Evolutionary conservation across 2,113 vertebrate genomes (phyloP).

Genomic region (Salvelinus alpinus): DNA sequence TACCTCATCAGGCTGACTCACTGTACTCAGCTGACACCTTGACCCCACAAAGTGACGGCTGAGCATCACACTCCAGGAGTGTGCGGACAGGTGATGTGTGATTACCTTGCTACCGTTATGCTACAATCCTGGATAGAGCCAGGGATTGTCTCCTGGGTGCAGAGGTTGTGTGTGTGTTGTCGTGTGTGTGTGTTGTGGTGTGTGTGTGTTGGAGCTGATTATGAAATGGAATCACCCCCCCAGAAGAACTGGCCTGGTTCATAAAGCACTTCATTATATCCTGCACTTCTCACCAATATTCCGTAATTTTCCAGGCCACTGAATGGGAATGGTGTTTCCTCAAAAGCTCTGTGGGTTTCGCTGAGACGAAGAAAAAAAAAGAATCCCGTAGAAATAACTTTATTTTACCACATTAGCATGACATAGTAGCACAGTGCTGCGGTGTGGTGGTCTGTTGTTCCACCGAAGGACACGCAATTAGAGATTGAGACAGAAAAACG

Average conservation of each 20-base stretch:
- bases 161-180: neutral
- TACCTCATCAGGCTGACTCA: neutral
- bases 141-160: neutral
- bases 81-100: neutral
- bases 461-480: neutral
- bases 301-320: neutral
- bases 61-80: neutral
- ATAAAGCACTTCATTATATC: slow-evolving; percentile 14
- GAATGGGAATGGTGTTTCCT: neutral
- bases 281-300: slow-evolving; percentile 3
- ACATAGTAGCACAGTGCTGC: neutral
- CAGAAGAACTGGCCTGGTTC: neutral
- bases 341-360: neutral
- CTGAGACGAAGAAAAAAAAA: neutral
- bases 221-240: neutral
- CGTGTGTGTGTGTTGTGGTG: neutral
- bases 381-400: neutral
- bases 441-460: neutral
- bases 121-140: neutral
- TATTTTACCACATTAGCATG: too few relatives aligned
- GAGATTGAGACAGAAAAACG: neutral
- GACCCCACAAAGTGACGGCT: neutral
- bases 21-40: neutral
- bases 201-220: slow-evolving; percentile 4
- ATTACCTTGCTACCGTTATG: neutral